Conservation (phyloP, 2,888 invertebrate genomes). For the Spatulosminthurus flaviceps region DNA sequence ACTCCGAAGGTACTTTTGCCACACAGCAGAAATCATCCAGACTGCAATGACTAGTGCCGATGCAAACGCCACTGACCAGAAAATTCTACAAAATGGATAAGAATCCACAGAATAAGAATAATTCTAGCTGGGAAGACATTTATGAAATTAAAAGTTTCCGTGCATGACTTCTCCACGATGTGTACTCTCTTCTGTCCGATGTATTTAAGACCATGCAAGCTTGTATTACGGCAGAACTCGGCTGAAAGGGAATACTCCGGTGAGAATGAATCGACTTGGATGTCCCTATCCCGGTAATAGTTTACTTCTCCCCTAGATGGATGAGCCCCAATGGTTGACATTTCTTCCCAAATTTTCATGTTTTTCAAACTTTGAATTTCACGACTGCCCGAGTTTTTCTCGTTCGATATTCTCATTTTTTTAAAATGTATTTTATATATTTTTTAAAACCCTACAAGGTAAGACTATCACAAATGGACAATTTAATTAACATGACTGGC, state of each 20-base stretch:
- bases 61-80: neutral
- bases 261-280: neutral
- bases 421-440: too few relatives aligned
- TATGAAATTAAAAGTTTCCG: neutral
- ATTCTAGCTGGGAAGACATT: too few relatives aligned
- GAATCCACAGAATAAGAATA: too few relatives aligned
- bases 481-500: too few relatives aligned
- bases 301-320: too few relatives aligned
- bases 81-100: neutral
- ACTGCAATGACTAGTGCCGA: neutral
- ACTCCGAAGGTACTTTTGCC: slow-evolving; percentile 53
- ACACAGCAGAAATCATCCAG: slow-evolving; percentile 35
- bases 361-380: too few relatives aligned
- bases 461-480: too few relatives aligned
- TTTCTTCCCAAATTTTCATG: too few relatives aligned
- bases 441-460: too few relatives aligned
- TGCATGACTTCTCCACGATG: slow-evolving; percentile 48
- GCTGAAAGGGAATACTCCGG: slow-evolving; percentile 36
- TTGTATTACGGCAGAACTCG: slow-evolving; percentile 54
- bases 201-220: slow-evolving; percentile 58
- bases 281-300: neutral
- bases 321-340: too few relatives aligned
- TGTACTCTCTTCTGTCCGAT: slow-evolving; percentile 54
- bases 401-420: too few relatives aligned
- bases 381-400: too few relatives aligned